Percentiles rank a stretch among this genome's conserved stretches.
phyloP scores from a whole-genome alignment of 2,113 vertebrate species.

The Tonatia bakeri region DNA sequence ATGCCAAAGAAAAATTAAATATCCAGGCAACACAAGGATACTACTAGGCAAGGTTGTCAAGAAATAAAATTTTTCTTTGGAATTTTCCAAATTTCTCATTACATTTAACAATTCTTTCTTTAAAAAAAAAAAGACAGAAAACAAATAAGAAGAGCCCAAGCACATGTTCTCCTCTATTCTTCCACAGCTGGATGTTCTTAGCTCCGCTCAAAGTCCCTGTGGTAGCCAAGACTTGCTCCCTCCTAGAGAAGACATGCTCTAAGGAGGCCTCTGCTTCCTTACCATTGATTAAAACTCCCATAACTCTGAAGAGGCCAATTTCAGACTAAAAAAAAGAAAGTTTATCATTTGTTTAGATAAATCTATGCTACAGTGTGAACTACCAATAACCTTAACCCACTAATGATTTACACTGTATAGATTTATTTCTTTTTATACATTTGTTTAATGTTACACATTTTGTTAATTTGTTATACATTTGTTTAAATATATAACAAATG shows the following conservation, averaged over 20 bases:
- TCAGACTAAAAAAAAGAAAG: slow-evolving; percentile 24
- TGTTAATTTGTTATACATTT: not conserved
- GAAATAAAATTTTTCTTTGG: slow-evolving; percentile 21
- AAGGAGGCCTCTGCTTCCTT: slow-evolving; percentile 16
- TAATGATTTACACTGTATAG: not conserved
- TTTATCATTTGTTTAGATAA: slow-evolving; percentile 16
- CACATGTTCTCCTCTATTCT: not conserved
- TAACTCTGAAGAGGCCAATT: not conserved
- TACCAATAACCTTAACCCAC: slow-evolving; percentile 15
- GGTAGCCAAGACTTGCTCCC: not conserved
- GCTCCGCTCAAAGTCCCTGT: not conserved
- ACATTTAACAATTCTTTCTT: slow-evolving; percentile 10
- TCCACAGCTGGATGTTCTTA: not conserved
- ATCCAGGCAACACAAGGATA: not conserved
- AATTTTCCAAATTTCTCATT: not conserved
- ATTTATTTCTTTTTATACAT: slow-evolving; percentile 9
- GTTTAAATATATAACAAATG: too few species aligned
- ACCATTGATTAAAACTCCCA: not conserved
- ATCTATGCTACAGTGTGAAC: not conserved
- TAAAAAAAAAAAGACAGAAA: not conserved
- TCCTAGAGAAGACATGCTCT: not conserved
- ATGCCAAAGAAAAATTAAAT: not conserved
- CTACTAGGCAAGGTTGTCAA: not conserved
- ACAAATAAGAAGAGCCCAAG: not conserved
- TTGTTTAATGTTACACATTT: too few species aligned